Percentiles rank a stretch among this genome's conserved stretches.
These are phyloP conservation scores for Epizoanthus stellaris DNA, from an alignment of 92 coral and sea anemone species.

Conservation along the genomic window DNA sequence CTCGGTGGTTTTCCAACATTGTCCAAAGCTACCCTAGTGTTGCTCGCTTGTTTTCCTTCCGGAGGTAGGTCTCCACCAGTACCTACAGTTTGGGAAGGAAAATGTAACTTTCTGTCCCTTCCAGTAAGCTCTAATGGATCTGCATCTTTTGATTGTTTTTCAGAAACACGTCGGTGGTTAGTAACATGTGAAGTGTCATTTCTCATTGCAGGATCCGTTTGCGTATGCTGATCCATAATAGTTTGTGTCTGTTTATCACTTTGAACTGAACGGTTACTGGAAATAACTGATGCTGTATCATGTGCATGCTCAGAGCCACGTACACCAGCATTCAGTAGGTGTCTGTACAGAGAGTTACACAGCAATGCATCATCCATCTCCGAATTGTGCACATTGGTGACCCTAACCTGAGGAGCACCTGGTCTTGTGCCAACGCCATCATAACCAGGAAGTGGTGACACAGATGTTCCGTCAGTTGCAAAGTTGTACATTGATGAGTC, in stretches of 20 bases:
- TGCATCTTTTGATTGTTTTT: not conserved
- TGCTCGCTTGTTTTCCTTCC: constrained; percentile 8
- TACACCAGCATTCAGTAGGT: not conserved
- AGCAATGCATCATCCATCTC: not conserved
- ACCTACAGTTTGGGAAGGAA: not conserved
- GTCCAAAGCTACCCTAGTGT: not conserved
- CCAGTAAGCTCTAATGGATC: not conserved
- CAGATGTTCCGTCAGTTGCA: constrained; percentile 6
- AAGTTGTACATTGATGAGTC: not conserved
- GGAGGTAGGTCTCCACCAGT: not conserved
- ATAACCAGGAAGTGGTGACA: too few relatives aligned
- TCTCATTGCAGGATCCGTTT: constrained; percentile 16
- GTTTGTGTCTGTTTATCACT: constrained; percentile 76
- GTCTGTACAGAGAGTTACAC: constrained; percentile 6
- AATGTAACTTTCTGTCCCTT: not conserved
- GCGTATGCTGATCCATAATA: constrained; percentile 34
- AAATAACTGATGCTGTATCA: constrained; percentile 6
- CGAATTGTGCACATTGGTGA: constrained; percentile 1
- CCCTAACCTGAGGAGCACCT: not conserved
- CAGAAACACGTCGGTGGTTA: not conserved
- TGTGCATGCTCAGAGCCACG: not conserved
- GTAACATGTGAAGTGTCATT: not conserved
- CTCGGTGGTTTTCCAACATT: constrained; percentile 58
- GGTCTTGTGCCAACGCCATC: too few relatives aligned
- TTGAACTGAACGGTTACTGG: constrained; percentile 30